These are phyloP conservation scores for Koerneria pararmatus DNA, from an alignment of 2,888 invertebrate genomes.

Conservation along the genomic window DNA sequence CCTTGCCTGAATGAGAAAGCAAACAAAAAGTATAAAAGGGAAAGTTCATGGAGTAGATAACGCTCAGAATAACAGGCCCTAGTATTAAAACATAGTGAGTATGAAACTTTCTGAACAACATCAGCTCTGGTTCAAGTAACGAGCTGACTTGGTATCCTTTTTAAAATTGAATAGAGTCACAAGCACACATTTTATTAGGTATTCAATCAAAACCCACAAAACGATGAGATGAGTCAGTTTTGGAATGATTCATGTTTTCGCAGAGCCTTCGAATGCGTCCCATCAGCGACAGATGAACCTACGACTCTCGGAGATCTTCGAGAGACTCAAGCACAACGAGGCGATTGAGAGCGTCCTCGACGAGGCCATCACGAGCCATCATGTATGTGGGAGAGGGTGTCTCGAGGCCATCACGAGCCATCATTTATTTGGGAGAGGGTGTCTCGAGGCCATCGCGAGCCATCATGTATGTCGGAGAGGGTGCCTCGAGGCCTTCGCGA, in stretches of 20 bases:
- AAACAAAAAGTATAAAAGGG: no score
- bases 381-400: conserved; percentile 40
- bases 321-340: conserved; percentile 60
- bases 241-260: not conserved
- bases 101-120: no score
- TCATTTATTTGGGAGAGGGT: conserved; percentile 56
- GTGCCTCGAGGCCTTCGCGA: conserved; percentile 60
- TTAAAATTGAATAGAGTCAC: no score
- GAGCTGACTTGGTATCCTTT: no score
- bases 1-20: no score
- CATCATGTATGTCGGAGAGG: conserved; percentile 46
- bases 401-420: conserved; percentile 60
- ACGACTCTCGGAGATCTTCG: conserved; percentile 59
- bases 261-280: conserved; percentile 57
- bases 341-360: conserved; percentile 58
- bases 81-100: no score
- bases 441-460: conserved; percentile 59
- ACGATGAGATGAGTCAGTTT: no score
- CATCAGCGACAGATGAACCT: conserved; percentile 61
- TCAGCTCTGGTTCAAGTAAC: no score
- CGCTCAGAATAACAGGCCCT: no score
- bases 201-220: no score
- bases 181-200: no score
- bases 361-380: conserved; percentile 58
- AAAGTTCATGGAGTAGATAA: no score